Evolutionary conservation across 2,797 vertebrate genomes (phyloP), one percentile per base, ranked within the genome.

Genomic region (Peromyscus melanophrys): DNA sequence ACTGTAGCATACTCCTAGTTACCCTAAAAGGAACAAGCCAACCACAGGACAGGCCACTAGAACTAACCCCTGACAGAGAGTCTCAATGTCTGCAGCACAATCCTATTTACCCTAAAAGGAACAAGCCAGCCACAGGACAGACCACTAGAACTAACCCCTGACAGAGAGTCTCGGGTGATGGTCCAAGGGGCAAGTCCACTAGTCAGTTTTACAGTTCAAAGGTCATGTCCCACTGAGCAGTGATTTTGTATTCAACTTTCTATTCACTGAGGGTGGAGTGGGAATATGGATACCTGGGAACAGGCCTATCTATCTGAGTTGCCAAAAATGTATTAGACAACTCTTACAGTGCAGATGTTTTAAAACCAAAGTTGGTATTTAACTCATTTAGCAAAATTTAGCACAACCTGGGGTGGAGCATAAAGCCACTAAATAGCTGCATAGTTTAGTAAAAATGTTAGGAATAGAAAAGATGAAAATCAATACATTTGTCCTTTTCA

Each of bases 191-290:
- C 16, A 4, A 2, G 29, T 23, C 23, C 19, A 37, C 1, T 40
- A 12, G 10, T 9, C 25, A 37, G 21, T 46, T 40, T 40, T 4
- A 10, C 46, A 55, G 14, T n/a, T 34, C 46, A 43, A 67, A 7
- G 46, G 3, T 2, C 29, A 12, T 3, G 0, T 3, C 34, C 31
- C 10, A 3, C 16, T 37, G 59, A n/a, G 46, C 19, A 17, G 8
- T n/a, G 31, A 7, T 88, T 65, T 90, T 75, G 34, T 84, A 59
- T 55, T 80, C n/a, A 17, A 21, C 23, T 59, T 75, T 25, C 67
- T 57, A 21, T 34, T 37, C 55, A 10, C 31, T 67, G 14, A 16
- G 59, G 37, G 3, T 40, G 19, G 9, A 7, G n/a, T 40, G 9
- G 57, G 29, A 1, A 2, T 49, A 6, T 2, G 83, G 46, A 4